Conservation (phyloP, 2,888 invertebrate genomes). For the Cerceris rybyensis region DNA sequence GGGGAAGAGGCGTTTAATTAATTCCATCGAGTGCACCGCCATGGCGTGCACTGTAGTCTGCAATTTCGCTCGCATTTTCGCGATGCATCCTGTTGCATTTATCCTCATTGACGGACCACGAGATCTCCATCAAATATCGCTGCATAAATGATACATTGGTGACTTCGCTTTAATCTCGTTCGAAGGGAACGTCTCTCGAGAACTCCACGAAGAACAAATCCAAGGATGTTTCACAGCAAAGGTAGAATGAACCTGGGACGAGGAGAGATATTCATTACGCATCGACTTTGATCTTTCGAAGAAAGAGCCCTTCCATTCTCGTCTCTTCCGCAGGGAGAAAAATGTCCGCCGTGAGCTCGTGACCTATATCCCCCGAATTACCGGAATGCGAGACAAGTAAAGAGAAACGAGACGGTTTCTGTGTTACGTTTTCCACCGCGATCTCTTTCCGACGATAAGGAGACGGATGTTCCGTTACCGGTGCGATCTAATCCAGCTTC, state of each 20-base stretch:
- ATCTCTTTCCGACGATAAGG: conserved; percentile 52
- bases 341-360: conserved; percentile 9
- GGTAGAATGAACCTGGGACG: no score
- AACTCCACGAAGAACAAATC: no score
- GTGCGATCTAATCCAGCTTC: conserved; percentile 53
- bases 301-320: background rate
- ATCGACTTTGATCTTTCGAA: no score
- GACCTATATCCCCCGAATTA: conserved; percentile 59
- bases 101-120: background rate
- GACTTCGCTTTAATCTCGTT: no score
- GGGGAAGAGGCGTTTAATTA: conserved; percentile 62
- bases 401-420: conserved; percentile 24
- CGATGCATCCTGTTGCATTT: conserved; percentile 37
- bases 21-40: conserved; percentile 58
- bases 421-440: conserved; percentile 17
- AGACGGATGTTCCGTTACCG: conserved; percentile 54
- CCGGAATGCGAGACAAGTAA: conserved; percentile 20
- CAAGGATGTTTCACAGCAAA: no score
- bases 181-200: no score
- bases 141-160: no score
- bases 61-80: conserved; percentile 55
- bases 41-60: conserved; percentile 44
- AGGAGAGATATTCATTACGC: no score
- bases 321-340: conserved; percentile 3
- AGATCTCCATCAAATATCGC: no score